phyloP scores from a whole-genome alignment of 2,888 invertebrate genomes.

The Drosophila engyochracea region DNA sequence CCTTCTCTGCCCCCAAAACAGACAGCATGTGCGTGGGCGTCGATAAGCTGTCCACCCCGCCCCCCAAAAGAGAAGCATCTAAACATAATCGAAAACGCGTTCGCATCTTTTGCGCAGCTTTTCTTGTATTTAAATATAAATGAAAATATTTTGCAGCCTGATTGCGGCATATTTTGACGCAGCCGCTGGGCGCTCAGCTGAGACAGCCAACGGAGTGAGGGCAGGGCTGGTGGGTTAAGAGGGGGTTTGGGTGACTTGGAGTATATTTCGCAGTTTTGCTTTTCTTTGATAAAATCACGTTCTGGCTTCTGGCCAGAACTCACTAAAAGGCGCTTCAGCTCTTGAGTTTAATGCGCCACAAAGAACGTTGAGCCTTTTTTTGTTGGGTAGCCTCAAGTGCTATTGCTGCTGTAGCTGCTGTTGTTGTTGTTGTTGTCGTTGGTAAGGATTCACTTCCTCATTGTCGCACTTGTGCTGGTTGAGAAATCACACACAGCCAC shows the following conservation, averaged over 20 bases:
- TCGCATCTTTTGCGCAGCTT: constrained; percentile 47
- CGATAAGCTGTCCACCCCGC: constrained; percentile 69
- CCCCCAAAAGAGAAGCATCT: constrained; percentile 57
- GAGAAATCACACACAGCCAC: constrained; percentile 22
- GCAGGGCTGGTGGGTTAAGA: not conserved
- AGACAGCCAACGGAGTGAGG: constrained; percentile 28
- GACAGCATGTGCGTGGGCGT: constrained; percentile 66
- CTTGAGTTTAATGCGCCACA: constrained; percentile 68
- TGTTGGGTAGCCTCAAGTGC: constrained; percentile 31
- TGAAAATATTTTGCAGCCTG: constrained; percentile 80
- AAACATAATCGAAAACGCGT: constrained; percentile 79
- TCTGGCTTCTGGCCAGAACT: constrained; percentile 69
- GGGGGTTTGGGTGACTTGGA: not conserved
- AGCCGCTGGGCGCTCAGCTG: constrained; percentile 64
- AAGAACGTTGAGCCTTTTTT: constrained; percentile 54
- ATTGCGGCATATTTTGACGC: constrained; percentile 81
- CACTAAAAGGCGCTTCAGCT: constrained; percentile 67
- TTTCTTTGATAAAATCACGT: constrained; percentile 78
- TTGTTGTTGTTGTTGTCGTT: constrained; percentile 17
- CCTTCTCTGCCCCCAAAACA: not conserved
- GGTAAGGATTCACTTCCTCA: constrained; percentile 40
- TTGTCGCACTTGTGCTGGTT: constrained; percentile 36
- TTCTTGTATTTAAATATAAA: constrained; percentile 76
- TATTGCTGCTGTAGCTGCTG: not conserved
- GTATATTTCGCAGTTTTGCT: constrained; percentile 50